phyloP scores from a whole-genome alignment of 2,888 invertebrate genomes.

The Alsophila aescularia region DNA sequence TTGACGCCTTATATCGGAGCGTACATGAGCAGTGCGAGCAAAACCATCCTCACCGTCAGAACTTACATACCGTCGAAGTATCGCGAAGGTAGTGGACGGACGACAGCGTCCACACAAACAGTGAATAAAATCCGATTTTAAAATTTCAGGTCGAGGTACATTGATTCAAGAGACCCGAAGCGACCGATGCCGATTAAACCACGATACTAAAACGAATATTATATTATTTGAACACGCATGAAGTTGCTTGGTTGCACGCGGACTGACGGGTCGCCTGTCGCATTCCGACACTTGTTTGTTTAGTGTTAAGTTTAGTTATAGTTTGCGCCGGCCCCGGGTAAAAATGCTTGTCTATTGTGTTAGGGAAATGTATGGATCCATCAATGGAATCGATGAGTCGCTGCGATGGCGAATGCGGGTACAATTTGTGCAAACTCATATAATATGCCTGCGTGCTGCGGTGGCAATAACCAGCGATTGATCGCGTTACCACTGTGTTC shows the following conservation, averaged over 20 bases:
- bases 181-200: slow-evolving; percentile 47
- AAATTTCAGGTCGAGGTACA: slow-evolving; percentile 52
- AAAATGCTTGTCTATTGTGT: slow-evolving; percentile 5
- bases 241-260: slow-evolving; percentile 75
- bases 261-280: slow-evolving; percentile 67
- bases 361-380: background rate
- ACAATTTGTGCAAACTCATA: too few relatives aligned
- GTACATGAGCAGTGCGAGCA: too few relatives aligned
- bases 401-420: too few relatives aligned
- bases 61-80: too few relatives aligned
- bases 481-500: too few relatives aligned
- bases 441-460: too few relatives aligned
- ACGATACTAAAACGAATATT: slow-evolving; percentile 58
- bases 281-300: slow-evolving; percentile 77
- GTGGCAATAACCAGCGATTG: too few relatives aligned
- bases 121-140: too few relatives aligned
- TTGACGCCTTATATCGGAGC: too few relatives aligned
- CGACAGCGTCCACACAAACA: too few relatives aligned
- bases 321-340: slow-evolving; percentile 58
- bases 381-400: background rate
- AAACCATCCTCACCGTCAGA: too few relatives aligned
- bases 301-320: slow-evolving; percentile 75
- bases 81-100: too few relatives aligned
- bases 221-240: slow-evolving; percentile 69
- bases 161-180: slow-evolving; percentile 53